A percentile compares a stretch with the other conserved stretches of the same genome.
phyloP scores from a whole-genome alignment of 2,888 invertebrate species.

The Cerastis leucographa region DNA sequence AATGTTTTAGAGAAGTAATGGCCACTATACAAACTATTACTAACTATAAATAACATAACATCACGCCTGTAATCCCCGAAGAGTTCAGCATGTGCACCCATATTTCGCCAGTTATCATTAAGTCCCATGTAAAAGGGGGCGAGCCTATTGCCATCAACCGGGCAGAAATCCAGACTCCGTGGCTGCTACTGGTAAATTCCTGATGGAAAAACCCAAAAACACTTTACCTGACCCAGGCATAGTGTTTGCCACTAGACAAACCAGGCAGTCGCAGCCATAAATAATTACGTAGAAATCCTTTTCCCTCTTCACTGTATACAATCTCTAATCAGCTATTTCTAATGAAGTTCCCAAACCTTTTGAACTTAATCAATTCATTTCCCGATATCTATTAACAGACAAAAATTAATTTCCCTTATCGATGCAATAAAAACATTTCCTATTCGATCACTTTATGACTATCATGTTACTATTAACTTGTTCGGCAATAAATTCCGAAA shows the following conservation, averaged over 20 bases:
- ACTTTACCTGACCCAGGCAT: too few relatives aligned
- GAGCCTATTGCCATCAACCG: too few relatives aligned
- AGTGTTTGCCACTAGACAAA: too few relatives aligned
- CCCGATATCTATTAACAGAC: slow-evolving; percentile 65
- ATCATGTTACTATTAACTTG: slow-evolving; percentile 75
- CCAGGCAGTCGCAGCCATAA: background rate
- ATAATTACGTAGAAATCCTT: background rate
- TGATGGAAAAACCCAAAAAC: too few relatives aligned
- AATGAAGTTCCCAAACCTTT: slow-evolving; percentile 17
- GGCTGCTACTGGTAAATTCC: too few relatives aligned
- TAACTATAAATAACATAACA: too few relatives aligned
- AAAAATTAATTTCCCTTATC: slow-evolving; percentile 74
- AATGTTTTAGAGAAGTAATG: background rate
- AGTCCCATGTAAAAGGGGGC: too few relatives aligned
- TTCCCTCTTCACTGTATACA: background rate
- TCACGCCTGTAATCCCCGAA: too few relatives aligned
- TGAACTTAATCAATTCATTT: slow-evolving; percentile 39
- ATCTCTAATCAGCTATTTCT: slow-evolving; percentile 21
- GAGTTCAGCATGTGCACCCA: too few relatives aligned
- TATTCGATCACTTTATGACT: slow-evolving; percentile 74
- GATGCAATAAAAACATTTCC: slow-evolving; percentile 76
- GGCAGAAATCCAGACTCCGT: too few relatives aligned
- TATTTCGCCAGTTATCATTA: too few relatives aligned
- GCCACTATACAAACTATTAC: background rate
- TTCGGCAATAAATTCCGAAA: slow-evolving; percentile 76